Evolutionary conservation across 2,888 invertebrate genomes (phyloP).

Genomic region (Apodemia duryi): DNA sequence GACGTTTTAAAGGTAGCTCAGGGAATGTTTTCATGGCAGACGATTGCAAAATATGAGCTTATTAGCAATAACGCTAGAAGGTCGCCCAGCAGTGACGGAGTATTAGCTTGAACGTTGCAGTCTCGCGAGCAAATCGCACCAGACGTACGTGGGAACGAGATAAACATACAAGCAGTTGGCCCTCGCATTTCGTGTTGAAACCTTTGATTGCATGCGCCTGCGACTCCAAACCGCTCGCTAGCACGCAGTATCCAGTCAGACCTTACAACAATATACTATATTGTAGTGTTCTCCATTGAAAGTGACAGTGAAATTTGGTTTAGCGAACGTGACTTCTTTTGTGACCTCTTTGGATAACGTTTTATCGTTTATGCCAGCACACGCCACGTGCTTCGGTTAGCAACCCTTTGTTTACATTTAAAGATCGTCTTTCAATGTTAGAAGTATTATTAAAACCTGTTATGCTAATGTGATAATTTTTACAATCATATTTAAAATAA

Average conservation of each 20-base stretch:
- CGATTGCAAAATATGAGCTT: slow-evolving; percentile 65
- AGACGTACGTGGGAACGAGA: slow-evolving; percentile 50
- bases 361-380: slow-evolving; percentile 31
- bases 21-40: slow-evolving; percentile 51
- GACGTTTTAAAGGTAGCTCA: slow-evolving; percentile 45
- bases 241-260: slow-evolving; percentile 49
- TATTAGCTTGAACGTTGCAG: slow-evolving; percentile 42
- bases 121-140: slow-evolving; percentile 38
- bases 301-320: slow-evolving; percentile 62
- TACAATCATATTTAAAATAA: background rate
- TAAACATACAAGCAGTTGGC: slow-evolving; percentile 37
- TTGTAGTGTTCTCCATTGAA: slow-evolving; percentile 47
- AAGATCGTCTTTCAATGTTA: background rate
- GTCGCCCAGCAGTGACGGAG: slow-evolving; percentile 58
- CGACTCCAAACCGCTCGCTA: slow-evolving; percentile 42
- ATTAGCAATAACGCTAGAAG: slow-evolving; percentile 74
- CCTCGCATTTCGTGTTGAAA: slow-evolving; percentile 66
- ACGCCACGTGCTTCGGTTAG: slow-evolving; percentile 40
- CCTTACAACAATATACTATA: slow-evolving; percentile 43
- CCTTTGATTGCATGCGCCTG: slow-evolving; percentile 59
- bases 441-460: background rate
- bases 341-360: slow-evolving; percentile 30
- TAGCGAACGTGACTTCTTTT: slow-evolving; percentile 43
- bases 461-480: background rate
- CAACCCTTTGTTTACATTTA: slow-evolving; percentile 21